Conservation (phyloP, 2,113 vertebrate genomes). For the Dasyprocta punctata region DNA sequence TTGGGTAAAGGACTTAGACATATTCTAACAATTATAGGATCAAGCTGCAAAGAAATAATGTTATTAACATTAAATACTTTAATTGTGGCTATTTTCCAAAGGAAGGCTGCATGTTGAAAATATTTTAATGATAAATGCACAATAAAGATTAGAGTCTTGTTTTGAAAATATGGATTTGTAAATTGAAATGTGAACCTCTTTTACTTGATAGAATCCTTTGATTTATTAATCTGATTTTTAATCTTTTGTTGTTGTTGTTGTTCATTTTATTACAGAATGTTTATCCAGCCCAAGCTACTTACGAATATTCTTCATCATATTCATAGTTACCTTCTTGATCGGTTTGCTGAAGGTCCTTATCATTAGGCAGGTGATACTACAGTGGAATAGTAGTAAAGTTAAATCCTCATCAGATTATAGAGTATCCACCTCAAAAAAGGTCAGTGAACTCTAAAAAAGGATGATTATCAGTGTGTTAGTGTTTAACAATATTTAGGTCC, state of each 20-base stretch:
- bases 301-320: constrained; percentile 95
- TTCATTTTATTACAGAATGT: constrained; percentile 90
- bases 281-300: constrained; percentile 89
- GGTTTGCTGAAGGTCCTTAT: constrained; percentile 94
- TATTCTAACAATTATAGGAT: constrained; percentile 38
- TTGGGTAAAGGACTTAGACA: constrained; percentile 9
- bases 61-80: constrained; percentile 42
- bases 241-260: constrained; percentile 62
- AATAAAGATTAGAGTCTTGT: constrained; percentile 23
- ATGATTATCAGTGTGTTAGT: background rate
- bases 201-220: constrained; percentile 34
- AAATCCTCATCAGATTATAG: constrained; percentile 88
- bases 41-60: constrained; percentile 17
- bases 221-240: constrained; percentile 3
- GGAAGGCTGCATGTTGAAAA: constrained; percentile 4
- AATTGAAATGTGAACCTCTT: background rate
- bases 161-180: constrained; percentile 13
- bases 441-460: constrained; percentile 81
- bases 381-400: constrained; percentile 85
- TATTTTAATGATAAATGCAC: background rate
- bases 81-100: constrained; percentile 30
- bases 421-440: constrained; percentile 91
- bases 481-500: constrained; percentile 50
- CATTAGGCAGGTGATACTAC: constrained; percentile 91
- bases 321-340: constrained; percentile 94